Base-by-base conservation (phyloP, 2,888 invertebrate genomes). In the Nasonovia ribisnigri region DNA sequence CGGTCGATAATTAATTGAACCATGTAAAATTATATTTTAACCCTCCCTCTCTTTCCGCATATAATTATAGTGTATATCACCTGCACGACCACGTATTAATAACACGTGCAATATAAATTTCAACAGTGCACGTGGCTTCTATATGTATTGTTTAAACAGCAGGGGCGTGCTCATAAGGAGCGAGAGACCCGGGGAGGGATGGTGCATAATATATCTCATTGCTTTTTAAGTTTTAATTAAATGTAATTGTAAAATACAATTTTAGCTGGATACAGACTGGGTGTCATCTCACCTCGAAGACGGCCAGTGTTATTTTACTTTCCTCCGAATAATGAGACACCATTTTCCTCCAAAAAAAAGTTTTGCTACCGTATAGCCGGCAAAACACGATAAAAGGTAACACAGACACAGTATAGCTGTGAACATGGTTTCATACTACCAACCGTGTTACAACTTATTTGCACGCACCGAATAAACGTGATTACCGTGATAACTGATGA, bases 101-200 rank as follows among this genome's bases (percentile, higher is more conserved):
- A 51, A 88, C 57, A 57, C 57, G 29, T 89, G 42, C 57, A 42
- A 89, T 89, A 89, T 42, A 89, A 8, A 89, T 89, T 89, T 16
- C 5, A 57, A 29, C 29, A 89, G 57, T 60, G 43, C 89, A 57
- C 54, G 88, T 88, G 88, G 51, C 51, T 88, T 51, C 36, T 20
- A 3, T 20, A 3, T 51, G 87, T 20, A 26, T 77, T 77, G 36
- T 77, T 77, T 77, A 36, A 77, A 77, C 77, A 67, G 6, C 36
- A 77, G 20, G 20, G 77, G 36, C 36, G 77, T 42, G 3, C 36
- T 36, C 20, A 36, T 20, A 16, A 24, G 20, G 8, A 20, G 6
- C 0, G 36, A 16, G 67, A 67, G 16, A 67, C n/a, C 67, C 20
- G 36, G 2, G 16, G 16, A 67, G 36, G 36, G n/a, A 67, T 67